Evolutionary conservation across 2,797 vertebrate genomes (phyloP).

Genomic region (Picus viridis): DNA sequence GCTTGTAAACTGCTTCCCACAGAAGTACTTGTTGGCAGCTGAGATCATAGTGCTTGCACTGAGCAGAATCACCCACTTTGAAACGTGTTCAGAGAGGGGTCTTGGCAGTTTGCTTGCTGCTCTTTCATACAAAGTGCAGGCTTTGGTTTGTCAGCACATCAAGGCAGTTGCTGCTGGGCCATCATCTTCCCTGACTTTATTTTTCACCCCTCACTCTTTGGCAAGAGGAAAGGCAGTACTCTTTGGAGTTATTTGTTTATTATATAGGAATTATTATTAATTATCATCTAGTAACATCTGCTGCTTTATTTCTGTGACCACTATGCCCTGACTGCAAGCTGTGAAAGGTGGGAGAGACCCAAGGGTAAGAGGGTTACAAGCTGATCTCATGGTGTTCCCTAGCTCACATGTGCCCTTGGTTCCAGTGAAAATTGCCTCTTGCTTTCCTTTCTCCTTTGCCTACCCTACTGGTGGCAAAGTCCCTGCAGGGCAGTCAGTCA

Average conservation of each 20-base stretch:
- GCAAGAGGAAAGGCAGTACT: neutral
- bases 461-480: neutral
- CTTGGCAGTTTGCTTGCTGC: conserved; percentile 36
- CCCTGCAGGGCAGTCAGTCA: neutral
- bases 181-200: neutral
- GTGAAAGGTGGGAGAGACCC: neutral
- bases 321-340: neutral
- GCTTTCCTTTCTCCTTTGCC: neutral
- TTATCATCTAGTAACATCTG: no score
- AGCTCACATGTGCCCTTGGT: neutral
- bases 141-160: neutral
- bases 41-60: conserved; percentile 46
- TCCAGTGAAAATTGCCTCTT: neutral
- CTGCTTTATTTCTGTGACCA: neutral
- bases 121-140: conserved; percentile 13
- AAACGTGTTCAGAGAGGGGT: conserved; percentile 55
- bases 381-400: neutral
- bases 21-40: conserved; percentile 57
- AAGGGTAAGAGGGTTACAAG: neutral
- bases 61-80: conserved; percentile 53
- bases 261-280: neutral
- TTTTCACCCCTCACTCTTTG: neutral
- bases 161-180: neutral
- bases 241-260: neutral
- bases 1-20: conserved; percentile 51